Conservation (phyloP, 1,140 invertebrate genomes). For the Formica selysi region DNA sequence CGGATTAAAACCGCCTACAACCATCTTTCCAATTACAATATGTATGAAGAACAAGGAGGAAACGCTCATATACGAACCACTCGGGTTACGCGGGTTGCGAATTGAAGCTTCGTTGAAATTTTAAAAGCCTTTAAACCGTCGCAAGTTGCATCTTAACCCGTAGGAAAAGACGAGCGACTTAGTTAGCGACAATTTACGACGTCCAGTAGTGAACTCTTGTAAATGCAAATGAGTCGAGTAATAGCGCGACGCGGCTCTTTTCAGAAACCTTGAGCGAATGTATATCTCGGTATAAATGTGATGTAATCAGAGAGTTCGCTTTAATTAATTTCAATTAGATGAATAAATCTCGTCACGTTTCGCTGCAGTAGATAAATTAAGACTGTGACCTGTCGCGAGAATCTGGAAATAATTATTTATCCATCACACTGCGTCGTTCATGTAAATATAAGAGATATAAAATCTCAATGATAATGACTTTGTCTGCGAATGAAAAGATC, state of each 20-base stretch:
- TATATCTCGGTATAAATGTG: slow-evolving; percentile 5
- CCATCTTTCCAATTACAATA: background rate
- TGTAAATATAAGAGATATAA: background rate
- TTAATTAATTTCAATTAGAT: slow-evolving; percentile 52
- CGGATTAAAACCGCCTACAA: slow-evolving; percentile 3
- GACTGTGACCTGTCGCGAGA: background rate
- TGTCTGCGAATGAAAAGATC: too few species aligned
- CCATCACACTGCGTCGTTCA: background rate
- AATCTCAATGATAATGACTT: background rate
- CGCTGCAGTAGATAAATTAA: background rate
- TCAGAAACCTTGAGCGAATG: background rate
- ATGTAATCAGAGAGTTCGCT: slow-evolving; percentile 19
- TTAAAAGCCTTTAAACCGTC: background rate
- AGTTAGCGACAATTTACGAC: slow-evolving; percentile 27
- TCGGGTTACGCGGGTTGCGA: background rate
- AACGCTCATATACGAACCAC: background rate
- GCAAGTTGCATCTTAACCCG: background rate
- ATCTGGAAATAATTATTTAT: background rate
- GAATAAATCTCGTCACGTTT: slow-evolving; percentile 17
- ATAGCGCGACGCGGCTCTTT: slow-evolving; percentile 19
- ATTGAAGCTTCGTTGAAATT: slow-evolving; percentile 6
- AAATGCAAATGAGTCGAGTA: slow-evolving; percentile 41
- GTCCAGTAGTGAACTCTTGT: background rate
- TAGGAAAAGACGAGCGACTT: background rate
- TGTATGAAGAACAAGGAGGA: background rate